phyloP scores from a whole-genome alignment of 2,797 vertebrate species.

The Brachymystax lenok region DNA sequence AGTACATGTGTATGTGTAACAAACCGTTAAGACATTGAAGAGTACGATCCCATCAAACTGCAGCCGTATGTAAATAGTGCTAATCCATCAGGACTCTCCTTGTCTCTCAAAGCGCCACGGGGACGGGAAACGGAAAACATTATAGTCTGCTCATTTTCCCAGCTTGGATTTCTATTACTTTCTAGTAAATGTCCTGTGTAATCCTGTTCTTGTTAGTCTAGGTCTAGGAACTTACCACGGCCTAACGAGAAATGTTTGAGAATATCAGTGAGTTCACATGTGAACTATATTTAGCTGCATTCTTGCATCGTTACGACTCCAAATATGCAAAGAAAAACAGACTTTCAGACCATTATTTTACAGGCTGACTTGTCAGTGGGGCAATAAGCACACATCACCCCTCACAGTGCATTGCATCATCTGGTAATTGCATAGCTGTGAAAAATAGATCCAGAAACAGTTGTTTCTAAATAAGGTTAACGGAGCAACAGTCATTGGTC shows the following conservation, averaged over 20 bases:
- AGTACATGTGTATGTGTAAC: neutral
- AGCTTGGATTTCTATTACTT: neutral
- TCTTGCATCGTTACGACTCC: conserved; percentile 24
- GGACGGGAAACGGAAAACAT: neutral
- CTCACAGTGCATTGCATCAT: conserved; percentile 9
- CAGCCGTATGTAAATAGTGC: neutral
- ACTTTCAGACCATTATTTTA: conserved; percentile 8
- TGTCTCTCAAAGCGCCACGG: neutral
- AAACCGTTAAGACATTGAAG: neutral
- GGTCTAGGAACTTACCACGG: neutral
- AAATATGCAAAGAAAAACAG: conserved; percentile 12
- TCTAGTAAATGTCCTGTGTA: neutral
- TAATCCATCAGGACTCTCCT: neutral
- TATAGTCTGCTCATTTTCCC: neutral
- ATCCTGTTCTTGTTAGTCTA: neutral
- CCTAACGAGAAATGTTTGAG: neutral
- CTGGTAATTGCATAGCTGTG: conserved; percentile 32
- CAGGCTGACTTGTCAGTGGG: neutral
- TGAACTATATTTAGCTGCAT: conserved; percentile 10
- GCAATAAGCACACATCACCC: conserved; percentile 26
- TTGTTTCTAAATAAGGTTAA: conserved; percentile 26
- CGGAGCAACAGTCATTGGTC: conserved; percentile 12
- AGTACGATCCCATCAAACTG: neutral
- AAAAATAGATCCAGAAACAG: conserved; percentile 21
- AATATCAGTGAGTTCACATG: neutral